A percentile compares a stretch with the other conserved stretches of the same genome.
Evolutionary conservation across 2,113 vertebrate species (phyloP).

Genomic region (Microtus pennsylvanicus): DNA sequence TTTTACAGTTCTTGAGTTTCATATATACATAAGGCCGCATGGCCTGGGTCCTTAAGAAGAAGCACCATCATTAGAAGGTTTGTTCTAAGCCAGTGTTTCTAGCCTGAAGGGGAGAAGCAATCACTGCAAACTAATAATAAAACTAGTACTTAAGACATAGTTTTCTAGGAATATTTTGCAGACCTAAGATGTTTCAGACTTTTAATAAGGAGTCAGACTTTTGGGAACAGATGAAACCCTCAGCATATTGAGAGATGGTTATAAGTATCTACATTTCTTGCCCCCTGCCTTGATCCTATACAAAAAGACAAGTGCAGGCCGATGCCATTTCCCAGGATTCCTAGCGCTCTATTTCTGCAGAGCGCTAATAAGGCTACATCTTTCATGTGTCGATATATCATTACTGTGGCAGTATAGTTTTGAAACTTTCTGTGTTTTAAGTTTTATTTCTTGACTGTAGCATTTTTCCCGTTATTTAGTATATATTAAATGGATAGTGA

Average conservation of each 20-base stretch:
- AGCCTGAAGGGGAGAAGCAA: slow-evolving; percentile 65
- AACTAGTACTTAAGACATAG: slow-evolving; percentile 47
- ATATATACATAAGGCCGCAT: slow-evolving; percentile 2
- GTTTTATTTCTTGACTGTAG: not conserved
- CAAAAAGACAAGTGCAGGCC: not conserved
- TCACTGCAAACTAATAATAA: slow-evolving; percentile 71
- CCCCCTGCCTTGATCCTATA: not conserved
- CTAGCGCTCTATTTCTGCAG: not conserved
- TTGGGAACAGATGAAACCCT: not conserved
- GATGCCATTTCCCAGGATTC: not conserved
- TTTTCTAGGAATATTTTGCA: slow-evolving; percentile 75
- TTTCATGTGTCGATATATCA: not conserved
- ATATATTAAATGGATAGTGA: not conserved
- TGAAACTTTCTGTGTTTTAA: not conserved
- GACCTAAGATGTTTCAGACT: slow-evolving; percentile 75
- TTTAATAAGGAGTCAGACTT: slow-evolving; percentile 73
- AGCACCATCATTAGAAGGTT: slow-evolving; percentile 50
- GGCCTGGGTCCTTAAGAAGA: not conserved
- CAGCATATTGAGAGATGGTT: slow-evolving; percentile 22
- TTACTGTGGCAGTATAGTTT: not conserved
- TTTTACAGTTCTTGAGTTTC: slow-evolving; percentile 52
- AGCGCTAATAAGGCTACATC: not conserved
- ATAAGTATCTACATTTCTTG: not conserved
- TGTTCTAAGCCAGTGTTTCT: slow-evolving; percentile 54
- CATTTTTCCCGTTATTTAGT: slow-evolving; percentile 27